Evolutionary conservation across 2,797 vertebrate species (phyloP), one percentile per base, ranked within the genome.

Genomic region (Coreius guichenoti): DNA sequence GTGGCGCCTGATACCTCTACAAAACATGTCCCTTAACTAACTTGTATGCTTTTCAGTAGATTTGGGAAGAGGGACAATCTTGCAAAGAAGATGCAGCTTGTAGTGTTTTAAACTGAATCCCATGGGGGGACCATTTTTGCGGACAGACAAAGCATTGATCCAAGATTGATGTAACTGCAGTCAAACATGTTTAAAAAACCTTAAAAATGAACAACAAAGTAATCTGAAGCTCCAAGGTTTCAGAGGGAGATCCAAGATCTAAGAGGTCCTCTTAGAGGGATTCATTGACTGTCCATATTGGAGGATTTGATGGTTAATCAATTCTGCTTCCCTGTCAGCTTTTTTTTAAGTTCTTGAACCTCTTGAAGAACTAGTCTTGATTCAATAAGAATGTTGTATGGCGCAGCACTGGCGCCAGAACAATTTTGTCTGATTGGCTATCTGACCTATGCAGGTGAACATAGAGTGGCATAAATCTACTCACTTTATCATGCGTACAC

Each of bases 261-360:
- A 17, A 51, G 91, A 90, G 94, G 93, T 77, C 87, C 73, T 91
- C 90, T 92, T 91, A 92, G 92, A 94, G 94, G 94, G 93, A 93
- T 82, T 67, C 89, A 94, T 93, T 80, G 93, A 95, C 91, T 73
- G 85, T 87, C 90, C 84, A 91, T 93, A 94, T 94, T 94, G 92
- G 92, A 94, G 91, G 90, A 93, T 93, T 93, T 95, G 93, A 95
- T 95, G 92, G 93, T 92, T 95, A 93, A 94, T 96, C 92, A 84
- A 95, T 95, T 91, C 87, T 93, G 90, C 89, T 93, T 92, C 90
- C 89, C 90, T 89, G 91, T 91, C 92, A 90, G 89, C 91, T 89
- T 79, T 84, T 80, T 82, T 49, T 63, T 6, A 43, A 13, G 80
- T 39, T 65, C 47, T 69, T 29, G 39, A 83, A 45, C 31, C 36